Conservation (phyloP, 2,113 vertebrate species). For the Trachemys scripta region DNA sequence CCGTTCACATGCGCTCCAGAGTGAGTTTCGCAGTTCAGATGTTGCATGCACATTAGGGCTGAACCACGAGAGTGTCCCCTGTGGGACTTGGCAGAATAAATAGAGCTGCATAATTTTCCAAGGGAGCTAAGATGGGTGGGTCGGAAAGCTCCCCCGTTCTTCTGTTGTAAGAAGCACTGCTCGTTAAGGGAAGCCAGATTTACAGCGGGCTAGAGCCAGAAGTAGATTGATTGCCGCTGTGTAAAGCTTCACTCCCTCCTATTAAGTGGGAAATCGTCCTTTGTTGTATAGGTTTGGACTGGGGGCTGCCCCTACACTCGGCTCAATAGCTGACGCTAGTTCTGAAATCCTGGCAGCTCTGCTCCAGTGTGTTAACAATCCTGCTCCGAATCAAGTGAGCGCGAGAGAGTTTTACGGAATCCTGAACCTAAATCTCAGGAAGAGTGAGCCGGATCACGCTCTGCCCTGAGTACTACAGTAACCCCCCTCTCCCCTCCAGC, state of each 20-base stretch:
- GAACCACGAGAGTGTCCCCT: neutral
- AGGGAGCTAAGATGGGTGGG: neutral
- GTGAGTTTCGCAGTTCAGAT: neutral
- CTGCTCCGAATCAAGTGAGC: conserved; percentile 72
- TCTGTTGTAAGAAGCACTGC: neutral
- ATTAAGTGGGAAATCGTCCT: neutral
- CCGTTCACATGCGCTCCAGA: neutral
- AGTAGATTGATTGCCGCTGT: neutral
- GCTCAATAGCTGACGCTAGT: conserved; percentile 80
- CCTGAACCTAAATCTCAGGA: neutral
- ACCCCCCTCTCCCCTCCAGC: neutral
- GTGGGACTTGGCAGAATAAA: neutral
- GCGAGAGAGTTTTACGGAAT: neutral
- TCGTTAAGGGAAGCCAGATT: neutral
- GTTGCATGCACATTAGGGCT: neutral
- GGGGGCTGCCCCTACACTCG: conserved; percentile 70
- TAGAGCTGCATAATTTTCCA: neutral
- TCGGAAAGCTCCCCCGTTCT: neutral
- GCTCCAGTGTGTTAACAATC: conserved; percentile 62
- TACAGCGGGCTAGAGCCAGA: neutral
- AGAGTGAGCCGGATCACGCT: neutral
- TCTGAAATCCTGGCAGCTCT: conserved; percentile 73
- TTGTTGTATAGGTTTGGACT: neutral
- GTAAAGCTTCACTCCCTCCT: neutral
- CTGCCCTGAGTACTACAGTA: neutral